phyloP scores from a whole-genome alignment of 2,113 vertebrate genomes.

The Ptychochromis oligacanthus region DNA sequence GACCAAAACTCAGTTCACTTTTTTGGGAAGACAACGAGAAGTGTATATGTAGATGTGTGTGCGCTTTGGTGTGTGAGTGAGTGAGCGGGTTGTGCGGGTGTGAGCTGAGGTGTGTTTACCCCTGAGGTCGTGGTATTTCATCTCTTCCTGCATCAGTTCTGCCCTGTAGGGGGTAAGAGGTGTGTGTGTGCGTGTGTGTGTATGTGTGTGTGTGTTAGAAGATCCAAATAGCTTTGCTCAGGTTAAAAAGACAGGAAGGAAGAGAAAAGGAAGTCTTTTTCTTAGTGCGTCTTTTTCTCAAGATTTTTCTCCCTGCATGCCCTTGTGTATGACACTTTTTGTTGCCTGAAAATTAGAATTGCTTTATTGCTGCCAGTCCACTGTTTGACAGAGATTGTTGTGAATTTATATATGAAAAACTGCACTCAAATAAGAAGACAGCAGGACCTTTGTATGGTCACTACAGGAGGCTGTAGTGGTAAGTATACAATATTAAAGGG shows the following conservation, averaged over 20 bases:
- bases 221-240: conserved; percentile 61
- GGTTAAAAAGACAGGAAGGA: conserved; percentile 56
- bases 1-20: conserved; percentile 21
- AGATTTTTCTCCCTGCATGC: not conserved
- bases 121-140: conserved; percentile 76
- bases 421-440: not conserved
- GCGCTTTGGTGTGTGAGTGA: conserved; percentile 16
- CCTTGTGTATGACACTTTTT: not conserved
- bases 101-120: conserved; percentile 77
- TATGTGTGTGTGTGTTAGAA: conserved; percentile 17
- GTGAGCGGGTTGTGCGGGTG: conserved; percentile 39
- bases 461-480: not conserved
- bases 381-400: not conserved
- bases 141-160: conserved; percentile 75
- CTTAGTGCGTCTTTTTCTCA: not conserved
- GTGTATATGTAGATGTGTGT: conserved; percentile 32
- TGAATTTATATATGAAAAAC: not conserved
- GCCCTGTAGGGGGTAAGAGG: conserved; percentile 65
- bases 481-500: not conserved
- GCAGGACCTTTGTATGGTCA: not conserved
- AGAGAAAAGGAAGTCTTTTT: conserved; percentile 19
- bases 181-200: conserved; percentile 22
- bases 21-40: not conserved
- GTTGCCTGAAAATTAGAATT: not conserved
- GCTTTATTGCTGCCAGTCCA: not conserved